Evolutionary conservation across 2,888 invertebrate species (phyloP), one percentile per base, ranked within the genome.

Genomic region (Choristoneura rosaceana): DNA sequence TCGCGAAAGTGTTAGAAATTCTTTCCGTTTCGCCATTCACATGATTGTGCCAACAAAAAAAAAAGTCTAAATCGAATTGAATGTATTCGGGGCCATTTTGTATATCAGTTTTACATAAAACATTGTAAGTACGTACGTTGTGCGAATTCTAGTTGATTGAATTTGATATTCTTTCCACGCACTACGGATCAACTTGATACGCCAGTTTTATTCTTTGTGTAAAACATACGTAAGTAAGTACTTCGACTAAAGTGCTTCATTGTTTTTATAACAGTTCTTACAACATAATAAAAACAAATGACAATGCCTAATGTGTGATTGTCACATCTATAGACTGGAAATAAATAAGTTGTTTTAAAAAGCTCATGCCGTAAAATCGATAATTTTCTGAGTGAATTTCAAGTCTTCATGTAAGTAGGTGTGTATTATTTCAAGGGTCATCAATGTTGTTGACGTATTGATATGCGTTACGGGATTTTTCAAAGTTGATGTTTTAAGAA

Each of bases 181-280:
- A 69, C 61, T 60, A n/a, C 25, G 61, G 41, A 62, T 69, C 47
- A 52, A 69, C 33, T 43, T 15, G 52, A 69, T 62, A 62, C 52
- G 17, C 50, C 2, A 61, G 52, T 0, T 41, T 61, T 41, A 52
- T 61, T 52, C 52, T 52, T 62, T 52, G 50, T 62, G 25, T 12
- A 41, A n/a, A 61, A 43, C 50, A 50, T 50, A 15, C 4, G 15
- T 50, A 50, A 5, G 17, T 50, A 50, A 0, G 5, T 50, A 50
- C 10, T 15, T 50, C 4, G 34, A 7, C 25, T 25, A 25, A 25
- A 25, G 25, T 25, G 25, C 25, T 25, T 25, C 2, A 25, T 2
- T 2, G 25, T 25, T 25, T 25, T 25, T 25, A 25, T 25, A 2
- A 25, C 25, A 25, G 25, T 25, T 25, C 25, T 25, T 25, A 25